Percentiles rank a stretch among this genome's conserved stretches.
phyloP scores from a whole-genome alignment of 2,113 vertebrate species.

The Cyphomyrus plagiostoma region DNA sequence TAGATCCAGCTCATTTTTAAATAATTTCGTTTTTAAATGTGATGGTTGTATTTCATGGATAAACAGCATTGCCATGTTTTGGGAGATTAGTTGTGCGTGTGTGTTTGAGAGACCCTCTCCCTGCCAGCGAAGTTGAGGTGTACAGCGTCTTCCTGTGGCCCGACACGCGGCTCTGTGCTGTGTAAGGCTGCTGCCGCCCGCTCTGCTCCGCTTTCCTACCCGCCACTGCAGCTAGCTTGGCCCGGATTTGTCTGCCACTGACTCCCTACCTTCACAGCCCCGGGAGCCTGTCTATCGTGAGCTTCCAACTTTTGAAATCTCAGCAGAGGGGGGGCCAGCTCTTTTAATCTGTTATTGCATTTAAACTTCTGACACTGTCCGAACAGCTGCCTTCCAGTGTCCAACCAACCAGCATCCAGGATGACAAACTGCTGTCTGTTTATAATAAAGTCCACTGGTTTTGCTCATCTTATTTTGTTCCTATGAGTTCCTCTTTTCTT shows the following conservation, averaged over 20 bases:
- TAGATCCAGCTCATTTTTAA: background rate
- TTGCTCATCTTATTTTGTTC: background rate
- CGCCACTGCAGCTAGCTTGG: background rate
- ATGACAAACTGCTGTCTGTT: background rate
- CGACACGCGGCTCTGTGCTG: background rate
- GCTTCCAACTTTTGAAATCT: background rate
- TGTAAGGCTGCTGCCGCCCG: background rate
- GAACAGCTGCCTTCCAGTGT: background rate
- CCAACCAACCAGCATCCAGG: background rate
- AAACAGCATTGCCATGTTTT: background rate
- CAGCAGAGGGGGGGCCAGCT: background rate
- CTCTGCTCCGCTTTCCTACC: background rate
- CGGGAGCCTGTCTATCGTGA: background rate
- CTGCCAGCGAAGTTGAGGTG: background rate
- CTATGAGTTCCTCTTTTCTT: background rate
- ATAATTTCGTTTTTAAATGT: background rate
- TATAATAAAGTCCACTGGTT: conserved; percentile 29
- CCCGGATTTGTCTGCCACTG: background rate
- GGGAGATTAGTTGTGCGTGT: background rate
- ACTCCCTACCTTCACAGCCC: background rate
- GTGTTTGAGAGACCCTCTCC: background rate
- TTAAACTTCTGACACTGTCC: conserved; percentile 20
- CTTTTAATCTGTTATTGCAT: background rate
- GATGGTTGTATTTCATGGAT: background rate
- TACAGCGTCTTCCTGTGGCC: background rate